phyloP scores from a whole-genome alignment of 1,140 invertebrate genomes.

The Pomacea maculata region DNA sequence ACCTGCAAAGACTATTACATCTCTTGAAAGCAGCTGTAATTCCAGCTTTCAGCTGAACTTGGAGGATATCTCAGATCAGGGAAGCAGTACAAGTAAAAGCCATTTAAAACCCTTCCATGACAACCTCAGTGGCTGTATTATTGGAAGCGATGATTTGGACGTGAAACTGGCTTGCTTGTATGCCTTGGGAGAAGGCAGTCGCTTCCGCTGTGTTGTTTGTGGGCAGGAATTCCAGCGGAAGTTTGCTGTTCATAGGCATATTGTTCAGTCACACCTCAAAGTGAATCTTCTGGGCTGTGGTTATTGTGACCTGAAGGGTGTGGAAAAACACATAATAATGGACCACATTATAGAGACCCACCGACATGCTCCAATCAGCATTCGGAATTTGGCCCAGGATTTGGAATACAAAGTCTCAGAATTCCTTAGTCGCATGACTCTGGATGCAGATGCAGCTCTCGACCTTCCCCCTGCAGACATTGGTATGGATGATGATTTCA shows the following conservation, averaged over 20 bases:
- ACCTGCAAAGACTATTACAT: too few relatives aligned
- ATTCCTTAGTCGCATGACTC: constrained; percentile 24
- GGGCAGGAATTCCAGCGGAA: constrained; percentile 32
- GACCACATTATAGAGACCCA: constrained; percentile 38
- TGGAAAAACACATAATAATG: constrained; percentile 35
- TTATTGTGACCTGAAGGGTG: constrained; percentile 34
- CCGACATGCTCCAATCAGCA: constrained; percentile 22
- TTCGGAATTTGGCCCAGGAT: constrained; percentile 23
- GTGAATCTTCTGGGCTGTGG: constrained; percentile 32
- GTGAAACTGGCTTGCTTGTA: constrained; percentile 35
- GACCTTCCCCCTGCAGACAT: constrained; percentile 2
- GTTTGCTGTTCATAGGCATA: constrained; percentile 39
- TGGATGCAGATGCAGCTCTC: constrained; percentile 9
- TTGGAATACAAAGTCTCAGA: constrained; percentile 26
- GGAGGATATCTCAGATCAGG: too few relatives aligned
- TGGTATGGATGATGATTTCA: constrained; percentile 13
- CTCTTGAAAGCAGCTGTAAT: too few relatives aligned
- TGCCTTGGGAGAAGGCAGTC: constrained; percentile 10
- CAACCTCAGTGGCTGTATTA: constrained; percentile 13
- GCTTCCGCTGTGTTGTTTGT: constrained; percentile 31
- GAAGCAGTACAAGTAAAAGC: too few relatives aligned
- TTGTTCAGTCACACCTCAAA: constrained; percentile 34
- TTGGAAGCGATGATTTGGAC: constrained; percentile 35
- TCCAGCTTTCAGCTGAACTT: too few relatives aligned
- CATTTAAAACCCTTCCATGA: constrained; percentile 3